Conservation (phyloP, 2,888 invertebrate species). For the Agapetus fuscipes region DNA sequence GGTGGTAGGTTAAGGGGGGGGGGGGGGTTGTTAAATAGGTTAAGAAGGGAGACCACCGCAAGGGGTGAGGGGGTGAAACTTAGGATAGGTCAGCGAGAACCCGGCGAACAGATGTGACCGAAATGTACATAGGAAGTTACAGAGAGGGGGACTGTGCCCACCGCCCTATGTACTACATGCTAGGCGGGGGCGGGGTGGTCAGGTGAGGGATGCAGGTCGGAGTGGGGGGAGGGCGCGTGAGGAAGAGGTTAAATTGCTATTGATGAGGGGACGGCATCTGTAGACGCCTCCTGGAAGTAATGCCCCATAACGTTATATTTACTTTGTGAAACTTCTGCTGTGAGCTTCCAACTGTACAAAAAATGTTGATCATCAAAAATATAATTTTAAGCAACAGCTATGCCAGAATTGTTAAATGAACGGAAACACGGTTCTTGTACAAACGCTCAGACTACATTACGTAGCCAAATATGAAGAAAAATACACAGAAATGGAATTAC, state of each 20-base stretch:
- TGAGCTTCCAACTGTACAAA: too few species aligned
- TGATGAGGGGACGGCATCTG: constrained; percentile 7
- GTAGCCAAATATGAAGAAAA: too few species aligned
- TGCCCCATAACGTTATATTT: too few species aligned
- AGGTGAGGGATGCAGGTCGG: constrained; percentile 3
- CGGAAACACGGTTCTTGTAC: too few species aligned
- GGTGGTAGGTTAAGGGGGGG: too few species aligned
- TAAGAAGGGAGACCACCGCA: constrained; percentile 17
- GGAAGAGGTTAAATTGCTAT: constrained; percentile 10
- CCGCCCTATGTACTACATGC: constrained; percentile 20
- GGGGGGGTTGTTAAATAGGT: constrained; percentile 21
- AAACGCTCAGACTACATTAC: too few species aligned
- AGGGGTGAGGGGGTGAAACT: constrained; percentile 14
- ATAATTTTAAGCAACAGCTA: too few species aligned
- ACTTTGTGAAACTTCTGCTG: too few species aligned
- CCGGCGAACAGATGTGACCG: constrained; percentile 32
- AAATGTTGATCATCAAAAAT: too few species aligned
- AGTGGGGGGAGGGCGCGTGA: neutral
- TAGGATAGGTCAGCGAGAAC: constrained; percentile 24
- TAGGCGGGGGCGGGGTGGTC: neutral
- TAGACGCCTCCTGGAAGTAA: neutral
- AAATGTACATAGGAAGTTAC: constrained; percentile 34
- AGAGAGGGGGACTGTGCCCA: constrained; percentile 29
- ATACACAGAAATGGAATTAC: too few species aligned
- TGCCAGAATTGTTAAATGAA: too few species aligned